A percentile compares a stretch with the other conserved stretches of the same genome.
Conservation (phyloP, 2,888 invertebrate species). For the Linhomoeus sp. region DNA sequence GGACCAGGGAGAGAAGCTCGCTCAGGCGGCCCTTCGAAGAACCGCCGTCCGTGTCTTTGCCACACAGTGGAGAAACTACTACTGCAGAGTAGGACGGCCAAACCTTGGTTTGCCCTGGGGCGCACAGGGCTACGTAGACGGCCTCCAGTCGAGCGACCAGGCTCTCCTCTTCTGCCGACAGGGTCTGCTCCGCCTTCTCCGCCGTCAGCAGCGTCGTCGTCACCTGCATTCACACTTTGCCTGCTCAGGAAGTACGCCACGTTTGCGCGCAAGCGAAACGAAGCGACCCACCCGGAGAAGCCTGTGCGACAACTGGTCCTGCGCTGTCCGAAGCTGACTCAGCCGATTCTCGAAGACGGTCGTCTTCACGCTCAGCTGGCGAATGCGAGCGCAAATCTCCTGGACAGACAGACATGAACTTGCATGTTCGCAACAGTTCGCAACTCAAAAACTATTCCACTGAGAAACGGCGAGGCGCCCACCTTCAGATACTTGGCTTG, state of each 20-base stretch:
- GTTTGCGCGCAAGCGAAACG: neutral
- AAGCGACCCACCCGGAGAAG: conserved; percentile 5
- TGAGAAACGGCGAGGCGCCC: neutral
- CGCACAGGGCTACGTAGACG: conserved; percentile 62
- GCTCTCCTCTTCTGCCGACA: conserved; percentile 28
- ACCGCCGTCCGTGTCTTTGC: neutral
- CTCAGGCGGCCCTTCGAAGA: neutral
- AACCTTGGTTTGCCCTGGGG: conserved; percentile 76
- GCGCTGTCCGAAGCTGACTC: neutral
- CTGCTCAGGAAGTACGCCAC: neutral
- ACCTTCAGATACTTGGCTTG: conserved; percentile 1
- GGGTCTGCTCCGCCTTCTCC: conserved; percentile 10
- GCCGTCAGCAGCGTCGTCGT: conserved; percentile 4
- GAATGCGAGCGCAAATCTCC: neutral
- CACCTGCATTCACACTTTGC: neutral
- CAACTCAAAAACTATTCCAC: neutral
- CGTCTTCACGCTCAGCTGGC: neutral
- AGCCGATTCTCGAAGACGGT: neutral
- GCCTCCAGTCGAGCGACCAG: conserved; percentile 66
- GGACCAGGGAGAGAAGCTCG: neutral
- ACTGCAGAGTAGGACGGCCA: neutral
- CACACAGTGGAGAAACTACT: neutral
- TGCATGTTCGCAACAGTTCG: neutral
- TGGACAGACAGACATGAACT: neutral
- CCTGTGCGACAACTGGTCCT: conserved; percentile 7